These are phyloP conservation scores for Lepidostoma basale DNA, from an alignment of 1,140 invertebrate genomes.

Conservation along the genomic window DNA sequence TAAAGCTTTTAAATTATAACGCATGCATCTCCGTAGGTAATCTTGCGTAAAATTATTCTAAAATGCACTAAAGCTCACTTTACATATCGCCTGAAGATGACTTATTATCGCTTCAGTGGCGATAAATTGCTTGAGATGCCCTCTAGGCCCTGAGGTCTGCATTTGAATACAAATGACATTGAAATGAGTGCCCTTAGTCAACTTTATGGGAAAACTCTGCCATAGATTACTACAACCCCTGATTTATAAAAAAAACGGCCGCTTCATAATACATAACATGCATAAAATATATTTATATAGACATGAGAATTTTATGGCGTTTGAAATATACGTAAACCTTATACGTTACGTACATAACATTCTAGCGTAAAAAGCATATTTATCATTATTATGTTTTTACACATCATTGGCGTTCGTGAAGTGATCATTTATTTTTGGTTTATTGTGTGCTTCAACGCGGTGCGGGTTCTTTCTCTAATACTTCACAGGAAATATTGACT, in stretches of 20 bases:
- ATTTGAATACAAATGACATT: conserved; percentile 34
- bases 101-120: neutral
- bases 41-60: too few species aligned
- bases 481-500: neutral
- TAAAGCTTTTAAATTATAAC: too few species aligned
- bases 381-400: conserved; percentile 43
- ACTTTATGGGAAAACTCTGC: conserved; percentile 42
- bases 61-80: too few species aligned
- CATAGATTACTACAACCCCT: conserved; percentile 37
- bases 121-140: conserved; percentile 38
- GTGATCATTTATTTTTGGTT: conserved; percentile 6
- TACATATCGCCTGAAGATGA: neutral
- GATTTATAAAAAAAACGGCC: conserved; percentile 15
- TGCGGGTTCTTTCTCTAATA: too few species aligned
- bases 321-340: conserved; percentile 40
- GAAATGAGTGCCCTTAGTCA: conserved; percentile 33
- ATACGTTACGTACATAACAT: conserved; percentile 17
- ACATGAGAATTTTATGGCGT: conserved; percentile 43
- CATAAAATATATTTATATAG: conserved; percentile 26
- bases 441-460: neutral
- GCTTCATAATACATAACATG: too few species aligned
- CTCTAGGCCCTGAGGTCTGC: conserved; percentile 14
- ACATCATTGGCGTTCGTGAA: conserved; percentile 17
- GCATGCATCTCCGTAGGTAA: too few species aligned
- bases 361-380: conserved; percentile 43